A percentile compares a stretch with the other conserved stretches of the same genome.
phyloP scores from a whole-genome alignment of 2,888 invertebrate genomes.

The Hirtodrosophila trivittata region DNA sequence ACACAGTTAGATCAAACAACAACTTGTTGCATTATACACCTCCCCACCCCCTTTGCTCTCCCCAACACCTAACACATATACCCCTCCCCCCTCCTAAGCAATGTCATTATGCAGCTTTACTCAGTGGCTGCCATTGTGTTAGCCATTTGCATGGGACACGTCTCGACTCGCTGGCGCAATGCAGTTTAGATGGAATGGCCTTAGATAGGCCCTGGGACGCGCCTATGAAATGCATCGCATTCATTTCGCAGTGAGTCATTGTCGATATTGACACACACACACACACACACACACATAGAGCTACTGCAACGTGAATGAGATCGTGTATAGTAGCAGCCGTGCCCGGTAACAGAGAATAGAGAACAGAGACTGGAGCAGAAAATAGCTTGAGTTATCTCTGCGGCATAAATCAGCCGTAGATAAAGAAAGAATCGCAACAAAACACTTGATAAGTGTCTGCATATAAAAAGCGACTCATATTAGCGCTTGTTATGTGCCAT shows the following conservation, averaged over 20 bases:
- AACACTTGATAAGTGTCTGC: constrained; percentile 30
- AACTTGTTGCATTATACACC: constrained; percentile 59
- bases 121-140: constrained; percentile 42
- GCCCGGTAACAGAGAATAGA: constrained; percentile 9
- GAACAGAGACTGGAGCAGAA: constrained; percentile 7
- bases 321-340: constrained; percentile 11
- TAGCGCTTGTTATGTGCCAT: constrained; percentile 54
- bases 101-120: constrained; percentile 38
- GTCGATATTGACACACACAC: background rate
- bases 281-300: constrained; percentile 24
- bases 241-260: constrained; percentile 25
- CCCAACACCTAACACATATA: constrained; percentile 18
- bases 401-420: constrained; percentile 58
- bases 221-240: constrained; percentile 48
- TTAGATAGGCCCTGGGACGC: constrained; percentile 50
- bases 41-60: background rate
- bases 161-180: constrained; percentile 45
- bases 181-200: constrained; percentile 69
- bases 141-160: constrained; percentile 47
- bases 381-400: constrained; percentile 29
- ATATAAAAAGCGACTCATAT: constrained; percentile 35
- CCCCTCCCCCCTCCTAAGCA: too few species aligned
- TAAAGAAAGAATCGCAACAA: constrained; percentile 55
- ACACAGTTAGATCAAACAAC: constrained; percentile 53
- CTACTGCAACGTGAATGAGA: constrained; percentile 7